Conservation (phyloP, 2,888 invertebrate genomes). For the Vesta saturnalis region DNA sequence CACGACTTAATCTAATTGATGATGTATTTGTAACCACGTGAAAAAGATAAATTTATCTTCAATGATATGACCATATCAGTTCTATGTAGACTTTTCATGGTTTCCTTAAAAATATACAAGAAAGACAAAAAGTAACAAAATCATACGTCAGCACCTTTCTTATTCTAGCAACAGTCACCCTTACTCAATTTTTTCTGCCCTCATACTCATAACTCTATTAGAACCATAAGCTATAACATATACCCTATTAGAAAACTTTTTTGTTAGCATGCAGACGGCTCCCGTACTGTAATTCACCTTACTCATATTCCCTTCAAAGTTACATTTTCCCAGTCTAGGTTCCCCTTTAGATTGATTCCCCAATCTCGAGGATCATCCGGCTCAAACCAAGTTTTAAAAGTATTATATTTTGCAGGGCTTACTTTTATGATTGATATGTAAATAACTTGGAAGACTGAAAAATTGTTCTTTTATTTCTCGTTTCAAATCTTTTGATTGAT, state of each 20-base stretch:
- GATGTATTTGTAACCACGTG: conserved; percentile 1
- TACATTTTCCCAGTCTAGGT: conserved; percentile 28
- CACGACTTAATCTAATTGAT: background rate
- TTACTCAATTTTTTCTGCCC: conserved; percentile 14
- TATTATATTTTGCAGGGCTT: conserved; percentile 45
- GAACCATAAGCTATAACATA: conserved; percentile 44
- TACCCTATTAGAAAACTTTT: conserved; percentile 47
- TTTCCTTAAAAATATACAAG: no score
- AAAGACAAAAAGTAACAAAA: background rate
- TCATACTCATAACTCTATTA: conserved; percentile 43
- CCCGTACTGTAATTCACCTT: conserved; percentile 39
- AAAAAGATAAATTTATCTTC: no score
- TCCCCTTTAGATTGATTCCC: conserved; percentile 44
- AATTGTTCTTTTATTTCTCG: background rate
- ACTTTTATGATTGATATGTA: conserved; percentile 50
- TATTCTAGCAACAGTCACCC: conserved; percentile 5
- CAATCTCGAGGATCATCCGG: conserved; percentile 44
- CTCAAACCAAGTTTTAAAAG: conserved; percentile 45
- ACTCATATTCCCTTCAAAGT: conserved; percentile 31
- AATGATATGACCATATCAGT: background rate
- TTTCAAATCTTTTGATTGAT: background rate
- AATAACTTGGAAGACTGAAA: conserved; percentile 35
- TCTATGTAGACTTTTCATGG: no score
- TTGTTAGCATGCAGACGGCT: conserved; percentile 41
- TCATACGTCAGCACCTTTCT: background rate